These are phyloP conservation scores for Hippocampus abdominalis DNA, from an alignment of 2,113 vertebrate genomes.

Conservation along the genomic window DNA sequence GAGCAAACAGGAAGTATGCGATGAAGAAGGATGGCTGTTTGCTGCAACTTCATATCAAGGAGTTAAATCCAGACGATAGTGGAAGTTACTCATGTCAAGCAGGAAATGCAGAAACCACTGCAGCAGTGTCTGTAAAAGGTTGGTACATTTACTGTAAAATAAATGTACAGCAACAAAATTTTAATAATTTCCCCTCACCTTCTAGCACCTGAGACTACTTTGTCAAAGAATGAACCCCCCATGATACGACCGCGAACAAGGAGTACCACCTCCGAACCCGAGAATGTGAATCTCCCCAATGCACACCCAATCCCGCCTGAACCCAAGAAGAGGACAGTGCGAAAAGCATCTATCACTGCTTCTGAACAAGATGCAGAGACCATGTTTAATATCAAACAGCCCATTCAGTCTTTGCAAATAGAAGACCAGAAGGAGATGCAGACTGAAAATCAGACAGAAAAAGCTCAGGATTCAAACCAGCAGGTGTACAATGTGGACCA, in stretches of 20 bases:
- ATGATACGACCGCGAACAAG: slow-evolving; percentile 13
- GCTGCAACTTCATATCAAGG: slow-evolving; percentile 72
- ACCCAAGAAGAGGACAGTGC: slow-evolving; percentile 49
- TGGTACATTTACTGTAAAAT: slow-evolving; percentile 19
- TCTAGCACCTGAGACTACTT: slow-evolving; percentile 18
- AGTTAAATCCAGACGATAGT: slow-evolving; percentile 71
- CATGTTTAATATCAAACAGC: slow-evolving; percentile 16
- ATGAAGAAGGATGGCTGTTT: slow-evolving; percentile 71
- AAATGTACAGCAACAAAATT: slow-evolving; percentile 1
- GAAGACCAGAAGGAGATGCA: slow-evolving; percentile 16
- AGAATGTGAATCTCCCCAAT: slow-evolving; percentile 16
- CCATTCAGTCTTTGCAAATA: not conserved
- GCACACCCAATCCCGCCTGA: slow-evolving; percentile 33
- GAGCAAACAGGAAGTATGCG: slow-evolving; percentile 73
- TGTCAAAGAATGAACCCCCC: slow-evolving; percentile 31
- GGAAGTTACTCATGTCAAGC: slow-evolving; percentile 71
- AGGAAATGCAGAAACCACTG: slow-evolving; percentile 61
- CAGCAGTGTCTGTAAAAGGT: slow-evolving; percentile 74
- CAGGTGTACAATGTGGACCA: slow-evolving; percentile 15
- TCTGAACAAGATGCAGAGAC: slow-evolving; percentile 40
- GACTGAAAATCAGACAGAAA: not conserved
- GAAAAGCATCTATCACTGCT: slow-evolving; percentile 45
- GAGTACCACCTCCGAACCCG: slow-evolving; percentile 19
- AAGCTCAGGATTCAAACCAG: slow-evolving; percentile 13
- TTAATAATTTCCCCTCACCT: slow-evolving; percentile 1